phyloP scores from a whole-genome alignment of 1,140 invertebrate species.

The Leptoteleia sp. region DNA sequence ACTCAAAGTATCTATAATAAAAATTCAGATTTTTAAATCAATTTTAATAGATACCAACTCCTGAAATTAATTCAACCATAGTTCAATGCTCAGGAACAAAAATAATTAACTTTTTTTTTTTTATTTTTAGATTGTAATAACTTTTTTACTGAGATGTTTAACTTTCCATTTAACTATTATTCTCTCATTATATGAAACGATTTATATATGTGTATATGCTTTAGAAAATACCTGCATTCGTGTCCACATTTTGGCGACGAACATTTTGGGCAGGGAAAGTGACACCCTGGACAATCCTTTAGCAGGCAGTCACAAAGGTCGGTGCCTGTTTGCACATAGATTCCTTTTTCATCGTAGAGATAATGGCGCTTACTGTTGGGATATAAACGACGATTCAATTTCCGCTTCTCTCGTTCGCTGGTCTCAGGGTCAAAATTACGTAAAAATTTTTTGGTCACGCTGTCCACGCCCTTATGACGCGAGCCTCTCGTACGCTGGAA shows the following conservation, averaged over 20 bases:
- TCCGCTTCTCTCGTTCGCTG: conserved; percentile 78
- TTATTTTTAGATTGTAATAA: no score
- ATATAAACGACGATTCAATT: conserved; percentile 73
- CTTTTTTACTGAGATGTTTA: no score
- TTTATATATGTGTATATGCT: no score
- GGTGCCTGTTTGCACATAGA: conserved; percentile 57
- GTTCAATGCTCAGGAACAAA: no score
- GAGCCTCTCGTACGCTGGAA: conserved; percentile 70
- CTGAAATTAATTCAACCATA: no score
- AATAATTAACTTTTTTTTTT: no score
- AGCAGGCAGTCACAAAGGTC: conserved; percentile 91
- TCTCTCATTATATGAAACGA: no score
- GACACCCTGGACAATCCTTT: conserved; percentile 87
- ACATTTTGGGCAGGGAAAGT: conserved; percentile 89
- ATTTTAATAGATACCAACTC: no score
- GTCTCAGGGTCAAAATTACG: conserved; percentile 78
- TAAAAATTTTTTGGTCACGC: conserved; percentile 75
- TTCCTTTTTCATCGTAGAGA: conserved; percentile 78
- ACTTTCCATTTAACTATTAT: no score
- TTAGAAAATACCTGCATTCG: conserved; percentile 86
- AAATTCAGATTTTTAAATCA: no score
- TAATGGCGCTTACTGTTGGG: conserved; percentile 42
- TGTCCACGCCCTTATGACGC: conserved; percentile 72
- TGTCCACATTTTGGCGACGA: conserved; percentile 83
- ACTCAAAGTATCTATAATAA: no score